phyloP scores from a whole-genome alignment of 2,797 vertebrate genomes.

The Hemitrygon akajei region DNA sequence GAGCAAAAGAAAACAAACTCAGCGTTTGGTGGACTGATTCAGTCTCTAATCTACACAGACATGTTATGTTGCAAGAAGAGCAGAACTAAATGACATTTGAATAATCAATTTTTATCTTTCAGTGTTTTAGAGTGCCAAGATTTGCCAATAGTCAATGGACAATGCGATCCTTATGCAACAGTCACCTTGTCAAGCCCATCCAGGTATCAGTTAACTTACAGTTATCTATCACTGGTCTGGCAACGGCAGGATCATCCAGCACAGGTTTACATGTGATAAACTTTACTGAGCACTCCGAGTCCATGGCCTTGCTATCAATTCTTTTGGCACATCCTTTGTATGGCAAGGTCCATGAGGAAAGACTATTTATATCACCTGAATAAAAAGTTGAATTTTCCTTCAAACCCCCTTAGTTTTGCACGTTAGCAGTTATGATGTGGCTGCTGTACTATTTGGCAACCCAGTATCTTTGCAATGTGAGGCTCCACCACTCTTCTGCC shows the following conservation, averaged over 20 bases:
- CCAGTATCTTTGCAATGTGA: not conserved
- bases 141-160: conserved; percentile 93
- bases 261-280: not conserved
- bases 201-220: conserved; percentile 57
- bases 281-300: not conserved
- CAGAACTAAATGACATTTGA: conserved; percentile 39
- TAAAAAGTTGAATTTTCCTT: not conserved
- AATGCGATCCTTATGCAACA: conserved; percentile 91
- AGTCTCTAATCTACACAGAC: conserved; percentile 38
- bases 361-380: too few species aligned
- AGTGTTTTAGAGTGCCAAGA: conserved; percentile 95
- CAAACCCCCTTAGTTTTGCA: not conserved
- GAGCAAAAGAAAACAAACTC: too few species aligned
- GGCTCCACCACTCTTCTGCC: not conserved
- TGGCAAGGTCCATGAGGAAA: too few species aligned
- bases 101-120: conserved; percentile 44
- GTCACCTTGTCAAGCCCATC: conserved; percentile 86
- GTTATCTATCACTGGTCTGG: not conserved
- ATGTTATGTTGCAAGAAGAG: conserved; percentile 37
- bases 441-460: not conserved
- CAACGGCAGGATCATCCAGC: not conserved
- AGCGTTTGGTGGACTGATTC: not conserved
- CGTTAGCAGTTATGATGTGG: not conserved
- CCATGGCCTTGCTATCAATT: not conserved
- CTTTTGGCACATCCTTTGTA: too few species aligned